phyloP scores from a whole-genome alignment of 1,140 invertebrate genomes.

The Drosophila elegans region DNA sequence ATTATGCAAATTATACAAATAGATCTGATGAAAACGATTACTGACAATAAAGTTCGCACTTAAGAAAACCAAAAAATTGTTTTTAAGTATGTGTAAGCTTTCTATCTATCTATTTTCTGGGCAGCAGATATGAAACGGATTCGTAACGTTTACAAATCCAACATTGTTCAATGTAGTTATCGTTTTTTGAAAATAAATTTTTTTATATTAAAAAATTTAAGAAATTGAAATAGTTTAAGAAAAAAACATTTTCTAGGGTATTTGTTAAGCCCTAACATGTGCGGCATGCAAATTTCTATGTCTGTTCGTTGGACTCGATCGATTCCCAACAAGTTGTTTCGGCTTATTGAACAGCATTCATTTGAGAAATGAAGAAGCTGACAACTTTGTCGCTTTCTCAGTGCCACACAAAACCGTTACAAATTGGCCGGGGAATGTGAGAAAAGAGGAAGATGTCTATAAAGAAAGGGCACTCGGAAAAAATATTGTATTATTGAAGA shows the following conservation, averaged over 20 bases:
- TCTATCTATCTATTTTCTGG: no score
- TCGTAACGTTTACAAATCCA: no score
- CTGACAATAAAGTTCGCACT: no score
- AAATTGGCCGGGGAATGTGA: slow-evolving; percentile 62
- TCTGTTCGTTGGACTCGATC: slow-evolving; percentile 21
- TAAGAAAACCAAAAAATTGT: no score
- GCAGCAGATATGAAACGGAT: no score
- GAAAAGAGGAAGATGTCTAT: slow-evolving; percentile 16
- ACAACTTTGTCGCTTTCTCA: slow-evolving; percentile 54
- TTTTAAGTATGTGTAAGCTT: no score
- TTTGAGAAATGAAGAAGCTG: slow-evolving; percentile 42
- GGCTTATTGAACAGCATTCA: slow-evolving; percentile 43
- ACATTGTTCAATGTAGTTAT: no score
- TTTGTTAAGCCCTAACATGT: background rate
- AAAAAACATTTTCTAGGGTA: slow-evolving; percentile 6
- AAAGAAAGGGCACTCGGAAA: background rate
- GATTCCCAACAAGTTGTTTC: slow-evolving; percentile 44
- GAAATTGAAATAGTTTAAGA: no score
- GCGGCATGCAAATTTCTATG: slow-evolving; percentile 14
- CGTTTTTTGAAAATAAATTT: no score
- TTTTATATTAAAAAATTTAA: background rate
- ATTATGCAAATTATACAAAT: no score
- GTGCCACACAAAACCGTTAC: slow-evolving; percentile 69
- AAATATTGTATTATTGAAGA: background rate
- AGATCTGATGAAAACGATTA: no score